These are phyloP conservation scores for Actinernus sp. DNA, from an alignment of 92 coral and sea anemone genomes.

Conservation along the genomic window DNA sequence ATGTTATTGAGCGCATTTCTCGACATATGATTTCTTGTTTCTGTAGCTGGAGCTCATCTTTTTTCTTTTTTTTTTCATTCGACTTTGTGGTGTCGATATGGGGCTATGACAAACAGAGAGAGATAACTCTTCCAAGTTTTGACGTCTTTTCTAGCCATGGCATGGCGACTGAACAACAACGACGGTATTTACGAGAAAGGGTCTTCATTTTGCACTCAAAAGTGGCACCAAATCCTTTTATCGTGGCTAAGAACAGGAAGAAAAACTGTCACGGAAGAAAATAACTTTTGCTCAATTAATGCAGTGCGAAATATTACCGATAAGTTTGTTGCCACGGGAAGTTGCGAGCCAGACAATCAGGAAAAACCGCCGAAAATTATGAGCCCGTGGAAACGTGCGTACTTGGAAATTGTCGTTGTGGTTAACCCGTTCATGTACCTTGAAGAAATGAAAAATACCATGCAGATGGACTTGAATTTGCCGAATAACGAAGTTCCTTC, in stretches of 20 bases:
- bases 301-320: slow-evolving; percentile 27
- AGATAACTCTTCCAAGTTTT: no score
- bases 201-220: slow-evolving; percentile 11
- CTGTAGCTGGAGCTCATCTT: no score
- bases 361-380: slow-evolving; percentile 41
- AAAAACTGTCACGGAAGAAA: slow-evolving; percentile 17
- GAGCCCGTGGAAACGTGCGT: slow-evolving; percentile 35
- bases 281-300: slow-evolving; percentile 15
- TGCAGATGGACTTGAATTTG: slow-evolving; percentile 27
- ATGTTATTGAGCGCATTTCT: no score
- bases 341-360: slow-evolving; percentile 29
- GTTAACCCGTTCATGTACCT: slow-evolving; percentile 49
- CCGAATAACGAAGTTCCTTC: slow-evolving; percentile 33
- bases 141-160: slow-evolving; percentile 4
- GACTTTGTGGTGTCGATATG: no score
- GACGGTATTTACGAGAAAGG: slow-evolving; percentile 46
- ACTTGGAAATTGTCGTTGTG: slow-evolving; percentile 30
- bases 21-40: no score
- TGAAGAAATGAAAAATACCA: slow-evolving; percentile 13
- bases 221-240: slow-evolving; percentile 31
- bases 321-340: slow-evolving; percentile 30
- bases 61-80: no score
- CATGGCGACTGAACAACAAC: slow-evolving; percentile 24
- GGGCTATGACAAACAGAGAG: no score
- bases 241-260: slow-evolving; percentile 15